Base-by-base conservation (phyloP, 2,888 invertebrate genomes). In the Priocnemis perturbator region DNA sequence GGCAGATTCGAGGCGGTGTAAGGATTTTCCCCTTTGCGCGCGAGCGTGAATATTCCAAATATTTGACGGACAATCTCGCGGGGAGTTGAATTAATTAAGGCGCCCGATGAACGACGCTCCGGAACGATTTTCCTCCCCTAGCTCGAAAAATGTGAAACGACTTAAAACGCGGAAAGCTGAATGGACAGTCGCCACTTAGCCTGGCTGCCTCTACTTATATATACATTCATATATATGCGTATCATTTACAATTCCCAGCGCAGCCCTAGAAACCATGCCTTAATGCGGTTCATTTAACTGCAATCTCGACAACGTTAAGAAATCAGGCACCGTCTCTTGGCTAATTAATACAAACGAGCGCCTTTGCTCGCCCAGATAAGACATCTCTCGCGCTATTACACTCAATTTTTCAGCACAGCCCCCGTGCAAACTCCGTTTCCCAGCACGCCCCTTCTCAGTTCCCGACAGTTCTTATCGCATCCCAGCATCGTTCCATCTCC, bases 341-440 rank as follows among this genome's bases (percentile, higher is more conserved):
- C 64, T 78, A 78, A 78, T 78, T 78, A 78, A 77, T 79, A 79
- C 71, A 73, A 78, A 79, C 73, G 74, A 79, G 60, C 60, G 69
- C 47, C 67, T 72, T 65, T 63, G 21, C 61, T 59, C 52, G 60
- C 30, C 17, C 23, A 71, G 69, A 79, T 74, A 77, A 37, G 44
- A 55, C 64, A 78, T 37, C 50, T 77, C 77, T 60, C 60, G 44
- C 56, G 61, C 65, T 69, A 66, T 60, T 70, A 71, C 69, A 59
- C 55, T 61, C 57, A 55, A 71, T 70, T 76, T 73, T 71, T 73
- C 44, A 50, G 37, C 17, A 4, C 1, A 7, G 50, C 50, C 50
- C 50, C 17, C 50, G 50, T 17, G 17, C 50, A 2, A 50, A 14
- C 19, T 14, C 7, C 37, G 4, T 37, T 50, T 50, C 50, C 50